A percentile compares a stretch with the other conserved stretches of the same genome.
Evolutionary conservation across 2,888 invertebrate species (phyloP).

Genomic region (Tetanocera ferruginea): DNA sequence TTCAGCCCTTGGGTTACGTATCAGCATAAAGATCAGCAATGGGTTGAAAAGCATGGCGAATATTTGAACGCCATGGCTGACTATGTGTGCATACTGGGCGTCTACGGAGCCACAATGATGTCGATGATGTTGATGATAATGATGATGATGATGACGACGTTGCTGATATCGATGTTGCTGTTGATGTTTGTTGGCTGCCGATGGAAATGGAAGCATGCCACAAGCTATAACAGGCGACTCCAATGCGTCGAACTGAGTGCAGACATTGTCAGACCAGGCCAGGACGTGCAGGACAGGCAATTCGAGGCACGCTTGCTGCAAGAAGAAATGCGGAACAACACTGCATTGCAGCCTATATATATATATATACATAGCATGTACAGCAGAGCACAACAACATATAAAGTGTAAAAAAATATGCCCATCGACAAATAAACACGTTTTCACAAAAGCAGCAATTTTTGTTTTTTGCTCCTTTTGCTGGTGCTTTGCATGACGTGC

Average conservation of each 20-base stretch:
- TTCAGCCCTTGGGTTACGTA: conserved; percentile 29
- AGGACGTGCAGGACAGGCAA: background rate
- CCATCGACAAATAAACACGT: conserved; percentile 17
- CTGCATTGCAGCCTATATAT: background rate
- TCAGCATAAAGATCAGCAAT: conserved; percentile 37
- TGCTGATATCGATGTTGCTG: background rate
- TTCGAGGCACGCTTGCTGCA: background rate
- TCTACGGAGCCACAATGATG: conserved; percentile 40
- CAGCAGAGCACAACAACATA: background rate
- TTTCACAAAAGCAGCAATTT: background rate
- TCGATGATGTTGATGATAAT: conserved; percentile 14
- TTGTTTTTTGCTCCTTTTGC: background rate
- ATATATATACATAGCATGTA: background rate
- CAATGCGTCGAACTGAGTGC: background rate
- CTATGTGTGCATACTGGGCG: conserved; percentile 40
- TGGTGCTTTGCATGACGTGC: background rate
- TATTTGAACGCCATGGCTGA: conserved; percentile 29
- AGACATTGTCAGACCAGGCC: background rate
- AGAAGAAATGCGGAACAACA: background rate
- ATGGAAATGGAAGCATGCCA: conserved; percentile 13
- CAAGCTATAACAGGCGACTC: conserved; percentile 19
- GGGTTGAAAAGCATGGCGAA: conserved; percentile 27
- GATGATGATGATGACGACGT: conserved; percentile 1
- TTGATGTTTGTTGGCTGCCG: conserved; percentile 4
- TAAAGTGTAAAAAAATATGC: background rate